Evolutionary conservation across 2,888 invertebrate species (phyloP), one percentile per base, ranked within the genome.

Genomic region (Drosophila vallismaia): DNA sequence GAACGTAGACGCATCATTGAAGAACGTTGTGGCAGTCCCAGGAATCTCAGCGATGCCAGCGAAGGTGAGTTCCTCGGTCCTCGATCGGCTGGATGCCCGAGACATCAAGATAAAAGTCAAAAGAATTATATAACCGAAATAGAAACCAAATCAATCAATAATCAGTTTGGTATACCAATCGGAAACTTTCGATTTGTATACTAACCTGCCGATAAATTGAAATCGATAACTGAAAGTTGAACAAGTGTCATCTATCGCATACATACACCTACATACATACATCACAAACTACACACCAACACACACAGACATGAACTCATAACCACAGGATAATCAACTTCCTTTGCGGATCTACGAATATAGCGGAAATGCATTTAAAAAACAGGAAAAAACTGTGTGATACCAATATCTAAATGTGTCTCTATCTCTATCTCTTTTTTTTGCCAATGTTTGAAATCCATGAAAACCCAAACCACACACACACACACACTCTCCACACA

Each of bases 1-100:
- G 99, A 99, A 93, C 96, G 98, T 92, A 97, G 98, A 94, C 96
- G 97, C 92, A 97, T 98, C 94, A 98, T 98, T 92, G 97, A 97
- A 92, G 97, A 98, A 92, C 95, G 98, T 92, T 97, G 97, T 92
- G 98, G 98, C 92, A 96, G 96, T 92, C 94, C 97, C 84, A 97
- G 98, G 93, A 95, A 96, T 92, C 93, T 97, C 91, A 97, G 97
- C 79, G 96, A 97, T 91, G 96, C 96, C 90, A 97, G 96, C 92
- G 97, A 98, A 96, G 98, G 98, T 98, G 95, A 89, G 78, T 87
- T 75, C 62, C 56, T 59, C 73, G 51, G 74, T 79, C 71, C 74
- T 68, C 66, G 59, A 24, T 24, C 10, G 24, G 44, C 8, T 44
- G 40, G 14, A 42, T 14, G 14, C 14, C 14, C n/a, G 19, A 8